phyloP scores from a whole-genome alignment of 2,797 vertebrate species.

The Poeciliopsis paucimaculata region DNA sequence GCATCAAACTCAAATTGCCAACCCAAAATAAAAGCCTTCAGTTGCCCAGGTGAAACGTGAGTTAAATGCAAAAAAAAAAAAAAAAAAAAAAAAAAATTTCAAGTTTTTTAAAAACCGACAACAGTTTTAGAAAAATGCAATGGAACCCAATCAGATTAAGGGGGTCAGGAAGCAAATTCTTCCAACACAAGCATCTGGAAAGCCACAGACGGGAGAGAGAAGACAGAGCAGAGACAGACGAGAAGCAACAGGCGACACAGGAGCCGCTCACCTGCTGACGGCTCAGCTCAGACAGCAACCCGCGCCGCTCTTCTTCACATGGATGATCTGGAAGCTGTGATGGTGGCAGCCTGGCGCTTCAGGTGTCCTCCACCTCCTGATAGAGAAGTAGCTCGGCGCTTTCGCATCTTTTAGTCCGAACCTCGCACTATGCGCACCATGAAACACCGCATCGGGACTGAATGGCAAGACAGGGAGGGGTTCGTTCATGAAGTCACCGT shows the following conservation, averaged over 20 bases:
- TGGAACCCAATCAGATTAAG: too few relatives aligned
- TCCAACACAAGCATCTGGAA: not conserved
- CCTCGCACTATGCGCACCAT: conserved; percentile 4
- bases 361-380: conserved; percentile 13
- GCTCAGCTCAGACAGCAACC: not conserved
- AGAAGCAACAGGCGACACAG: conserved; percentile 73
- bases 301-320: not conserved
- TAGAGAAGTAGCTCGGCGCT: conserved; percentile 30
- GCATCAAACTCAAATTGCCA: conserved; percentile 50
- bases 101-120: not conserved
- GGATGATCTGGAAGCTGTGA: not conserved
- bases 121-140: not conserved
- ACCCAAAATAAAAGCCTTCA: conserved; percentile 17
- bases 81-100: too few relatives aligned
- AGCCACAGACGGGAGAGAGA: not conserved
- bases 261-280: conserved; percentile 60
- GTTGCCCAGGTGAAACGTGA: not conserved
- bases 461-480: conserved; percentile 62
- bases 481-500: conserved; percentile 30
- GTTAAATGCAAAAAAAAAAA: not conserved
- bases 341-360: conserved; percentile 9
- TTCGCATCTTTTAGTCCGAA: conserved; percentile 50
- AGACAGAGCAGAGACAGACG: conserved; percentile 21
- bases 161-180: not conserved
- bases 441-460: conserved; percentile 59